Percentiles rank a stretch among this genome's conserved stretches.
phyloP scores from a whole-genome alignment of 2,888 invertebrate genomes.

The Disparrhopalites patrizii region DNA sequence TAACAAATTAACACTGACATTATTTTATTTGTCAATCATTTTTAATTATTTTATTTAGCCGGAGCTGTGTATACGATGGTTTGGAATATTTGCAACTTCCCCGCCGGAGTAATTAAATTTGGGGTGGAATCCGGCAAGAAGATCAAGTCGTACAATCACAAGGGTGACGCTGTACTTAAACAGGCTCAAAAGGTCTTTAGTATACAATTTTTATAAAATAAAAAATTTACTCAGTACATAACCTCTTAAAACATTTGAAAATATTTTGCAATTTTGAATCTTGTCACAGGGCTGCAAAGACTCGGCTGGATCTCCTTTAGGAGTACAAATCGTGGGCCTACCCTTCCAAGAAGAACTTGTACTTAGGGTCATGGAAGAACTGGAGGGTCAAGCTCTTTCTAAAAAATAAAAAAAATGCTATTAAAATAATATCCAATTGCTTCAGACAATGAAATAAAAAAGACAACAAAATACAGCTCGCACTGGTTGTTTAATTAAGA shows the following conservation, averaged over 20 bases:
- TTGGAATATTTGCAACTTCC: slow-evolving; percentile 35
- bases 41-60: slow-evolving; percentile 15
- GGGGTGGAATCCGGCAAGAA: slow-evolving; percentile 38
- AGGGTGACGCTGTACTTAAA: slow-evolving; percentile 38
- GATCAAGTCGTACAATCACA: slow-evolving; percentile 31
- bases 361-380: slow-evolving; percentile 38
- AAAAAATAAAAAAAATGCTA: too few species aligned
- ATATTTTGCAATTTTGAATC: not conserved
- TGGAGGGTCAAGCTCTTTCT: too few species aligned
- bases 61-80: slow-evolving; percentile 32
- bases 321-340: slow-evolving; percentile 38
- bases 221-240: too few species aligned
- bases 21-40: too few species aligned
- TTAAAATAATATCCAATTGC: too few species aligned
- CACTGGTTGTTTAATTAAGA: too few species aligned
- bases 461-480: too few species aligned
- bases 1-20: too few species aligned
- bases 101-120: slow-evolving; percentile 33
- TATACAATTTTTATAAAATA: slow-evolving; percentile 1
- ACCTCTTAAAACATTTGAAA: too few species aligned
- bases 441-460: too few species aligned
- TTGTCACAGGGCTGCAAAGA: slow-evolving; percentile 38
- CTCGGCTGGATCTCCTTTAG: slow-evolving; percentile 43
- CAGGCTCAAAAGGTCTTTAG: slow-evolving; percentile 32
- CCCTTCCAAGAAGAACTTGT: slow-evolving; percentile 46